phyloP scores from a whole-genome alignment of 2,888 invertebrate species.

The Eupelmus urozonus region DNA sequence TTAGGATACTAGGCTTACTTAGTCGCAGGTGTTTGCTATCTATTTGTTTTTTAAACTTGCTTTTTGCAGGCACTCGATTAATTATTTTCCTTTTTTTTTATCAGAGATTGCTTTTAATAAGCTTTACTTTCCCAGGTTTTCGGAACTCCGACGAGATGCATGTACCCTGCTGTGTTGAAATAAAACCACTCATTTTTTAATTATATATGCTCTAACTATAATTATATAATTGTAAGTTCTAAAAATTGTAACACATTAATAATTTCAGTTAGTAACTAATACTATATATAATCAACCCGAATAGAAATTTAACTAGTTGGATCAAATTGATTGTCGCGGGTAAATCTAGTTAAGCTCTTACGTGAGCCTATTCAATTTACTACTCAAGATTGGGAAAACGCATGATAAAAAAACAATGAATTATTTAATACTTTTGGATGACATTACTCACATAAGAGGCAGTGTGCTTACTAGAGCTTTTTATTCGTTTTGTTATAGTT shows the following conservation, averaged over 20 bases:
- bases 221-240: background rate
- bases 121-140: slow-evolving; percentile 14
- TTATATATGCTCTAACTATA: background rate
- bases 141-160: slow-evolving; percentile 9
- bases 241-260: background rate
- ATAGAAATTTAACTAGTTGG: too few relatives aligned
- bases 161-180: background rate
- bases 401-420: too few relatives aligned
- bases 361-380: too few relatives aligned
- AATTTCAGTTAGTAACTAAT: background rate
- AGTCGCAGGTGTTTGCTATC: background rate
- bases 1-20: background rate
- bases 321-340: too few relatives aligned
- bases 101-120: background rate
- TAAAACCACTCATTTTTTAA: too few relatives aligned
- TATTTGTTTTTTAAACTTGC: background rate
- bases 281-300: too few relatives aligned
- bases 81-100: too few relatives aligned
- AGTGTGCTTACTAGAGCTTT: slow-evolving; percentile 10
- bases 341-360: too few relatives aligned
- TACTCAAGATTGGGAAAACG: too few relatives aligned
- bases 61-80: slow-evolving; percentile 16
- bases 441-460: too few relatives aligned
- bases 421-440: too few relatives aligned
- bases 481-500: too few relatives aligned